These are phyloP conservation scores for Pedicia rivosa DNA, from an alignment of 2,888 invertebrate species.

Conservation along the genomic window DNA sequence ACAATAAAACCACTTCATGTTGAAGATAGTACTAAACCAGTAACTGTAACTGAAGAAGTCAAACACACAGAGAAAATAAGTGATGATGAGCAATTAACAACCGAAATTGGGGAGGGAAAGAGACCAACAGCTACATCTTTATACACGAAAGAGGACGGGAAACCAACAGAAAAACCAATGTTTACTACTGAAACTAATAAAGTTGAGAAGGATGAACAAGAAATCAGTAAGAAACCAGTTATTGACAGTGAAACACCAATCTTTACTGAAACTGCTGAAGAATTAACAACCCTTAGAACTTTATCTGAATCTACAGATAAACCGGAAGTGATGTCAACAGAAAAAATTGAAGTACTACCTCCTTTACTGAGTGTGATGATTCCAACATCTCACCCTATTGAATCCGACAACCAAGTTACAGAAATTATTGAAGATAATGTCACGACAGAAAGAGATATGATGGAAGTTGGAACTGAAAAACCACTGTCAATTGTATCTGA, in stretches of 20 bases:
- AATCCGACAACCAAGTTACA: no score
- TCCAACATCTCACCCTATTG: background rate
- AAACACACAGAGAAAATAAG: background rate
- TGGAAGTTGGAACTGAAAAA: conserved; percentile 6
- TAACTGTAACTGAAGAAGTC: no score
- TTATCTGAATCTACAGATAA: no score
- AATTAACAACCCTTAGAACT: no score
- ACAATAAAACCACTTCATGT: conserved; percentile 3
- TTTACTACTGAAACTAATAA: background rate
- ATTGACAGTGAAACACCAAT: no score
- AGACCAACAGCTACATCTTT: background rate
- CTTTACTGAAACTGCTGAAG: no score
- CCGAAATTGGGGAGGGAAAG: background rate
- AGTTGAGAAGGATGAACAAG: background rate
- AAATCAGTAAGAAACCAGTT: no score
- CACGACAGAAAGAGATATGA: background rate
- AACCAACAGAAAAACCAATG: no score
- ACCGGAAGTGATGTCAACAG: no score
- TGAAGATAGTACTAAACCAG: conserved; percentile 5
- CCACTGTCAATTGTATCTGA: background rate
- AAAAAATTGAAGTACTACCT: no score
- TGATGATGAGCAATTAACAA: background rate
- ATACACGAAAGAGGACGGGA: no score
- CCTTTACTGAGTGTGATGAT: no score
- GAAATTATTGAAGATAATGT: background rate